A percentile compares a stretch with the other conserved stretches of the same genome.
phyloP scores from a whole-genome alignment of 2,888 invertebrate genomes.

The Apotomis capreana region DNA sequence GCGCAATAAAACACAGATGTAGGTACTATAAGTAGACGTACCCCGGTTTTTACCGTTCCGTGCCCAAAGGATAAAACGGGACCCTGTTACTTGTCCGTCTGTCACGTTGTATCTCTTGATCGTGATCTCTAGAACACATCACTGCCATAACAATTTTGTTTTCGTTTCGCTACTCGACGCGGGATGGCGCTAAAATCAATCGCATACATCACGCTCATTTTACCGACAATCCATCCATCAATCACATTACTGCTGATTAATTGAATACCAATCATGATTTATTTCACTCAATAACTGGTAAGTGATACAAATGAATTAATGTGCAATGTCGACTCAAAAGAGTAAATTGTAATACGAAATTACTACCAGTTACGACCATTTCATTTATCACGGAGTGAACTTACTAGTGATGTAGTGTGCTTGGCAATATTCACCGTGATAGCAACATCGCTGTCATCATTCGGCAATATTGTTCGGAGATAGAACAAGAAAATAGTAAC shows the following conservation, averaged over 20 bases:
- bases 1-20: no score
- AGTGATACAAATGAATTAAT: constrained; percentile 18
- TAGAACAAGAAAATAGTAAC: no score
- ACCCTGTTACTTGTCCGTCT: no score
- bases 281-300: constrained; percentile 1
- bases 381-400: neutral
- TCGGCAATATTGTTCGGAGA: no score
- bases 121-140: no score
- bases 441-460: no score
- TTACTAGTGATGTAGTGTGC: neutral
- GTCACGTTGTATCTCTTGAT: no score
- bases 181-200: constrained; percentile 32
- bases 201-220: neutral
- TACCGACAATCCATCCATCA: neutral
- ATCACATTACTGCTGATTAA: constrained; percentile 13
- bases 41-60: no score
- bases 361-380: neutral
- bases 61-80: no score
- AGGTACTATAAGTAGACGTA: no score
- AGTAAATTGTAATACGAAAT: neutral
- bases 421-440: neutral
- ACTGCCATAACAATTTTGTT: neutral
- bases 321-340: neutral
- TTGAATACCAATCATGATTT: constrained; percentile 13
- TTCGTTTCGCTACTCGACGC: constrained; percentile 25